Evolutionary conservation across 2,113 vertebrate species (phyloP).

Genomic region (Trematocara marginatum): DNA sequence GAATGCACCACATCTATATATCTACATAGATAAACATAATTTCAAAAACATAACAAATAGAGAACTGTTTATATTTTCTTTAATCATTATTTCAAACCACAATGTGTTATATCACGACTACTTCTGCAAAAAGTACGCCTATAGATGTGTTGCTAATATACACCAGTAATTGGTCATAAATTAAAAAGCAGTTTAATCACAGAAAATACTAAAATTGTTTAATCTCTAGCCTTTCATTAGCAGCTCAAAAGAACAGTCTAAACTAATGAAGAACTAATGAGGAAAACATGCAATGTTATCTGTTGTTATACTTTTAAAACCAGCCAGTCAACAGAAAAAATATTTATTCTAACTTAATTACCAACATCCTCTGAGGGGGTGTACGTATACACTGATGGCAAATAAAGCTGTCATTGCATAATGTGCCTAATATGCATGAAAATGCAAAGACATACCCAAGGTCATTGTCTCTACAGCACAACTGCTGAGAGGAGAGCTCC

Average conservation of each 20-base stretch:
- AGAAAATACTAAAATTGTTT: not conserved
- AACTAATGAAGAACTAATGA: conserved; percentile 3
- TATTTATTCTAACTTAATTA: not conserved
- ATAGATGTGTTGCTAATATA: not conserved
- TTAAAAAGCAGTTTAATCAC: not conserved
- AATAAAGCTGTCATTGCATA: conserved; percentile 9
- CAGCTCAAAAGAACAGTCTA: not conserved
- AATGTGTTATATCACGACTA: not conserved
- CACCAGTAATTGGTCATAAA: not conserved
- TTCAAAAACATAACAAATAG: not conserved
- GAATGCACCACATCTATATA: not conserved
- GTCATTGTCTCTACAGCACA: conserved; percentile 10
- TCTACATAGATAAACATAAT: not conserved
- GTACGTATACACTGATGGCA: conserved; percentile 21
- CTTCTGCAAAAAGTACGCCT: not conserved
- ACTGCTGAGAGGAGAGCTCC: not conserved
- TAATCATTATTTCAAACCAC: not conserved
- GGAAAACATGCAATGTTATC: not conserved
- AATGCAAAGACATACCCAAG: conserved; percentile 23
- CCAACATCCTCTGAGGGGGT: not conserved
- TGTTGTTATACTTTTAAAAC: not conserved
- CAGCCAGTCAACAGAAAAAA: not conserved
- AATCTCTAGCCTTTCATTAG: not conserved
- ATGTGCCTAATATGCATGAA: conserved; percentile 27
- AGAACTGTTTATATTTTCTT: not conserved